Evolutionary conservation across 2,888 invertebrate genomes (phyloP).

Genomic region (Pseudococcus viburni): DNA sequence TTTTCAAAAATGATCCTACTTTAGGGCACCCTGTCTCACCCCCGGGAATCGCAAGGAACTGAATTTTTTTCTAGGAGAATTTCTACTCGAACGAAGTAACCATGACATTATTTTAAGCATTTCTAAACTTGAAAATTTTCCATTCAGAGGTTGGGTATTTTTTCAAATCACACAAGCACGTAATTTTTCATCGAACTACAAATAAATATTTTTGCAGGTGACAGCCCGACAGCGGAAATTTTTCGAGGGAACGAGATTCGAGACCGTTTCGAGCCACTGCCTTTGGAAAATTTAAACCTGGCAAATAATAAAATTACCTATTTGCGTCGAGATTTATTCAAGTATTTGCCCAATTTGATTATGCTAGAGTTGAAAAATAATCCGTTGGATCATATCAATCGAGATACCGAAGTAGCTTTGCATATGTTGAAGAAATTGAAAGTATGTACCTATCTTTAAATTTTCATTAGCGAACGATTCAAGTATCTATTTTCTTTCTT

Average conservation of each 20-base stretch:
- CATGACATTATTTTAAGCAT: too few relatives aligned
- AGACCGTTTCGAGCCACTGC: constrained; percentile 23
- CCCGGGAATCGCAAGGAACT: too few relatives aligned
- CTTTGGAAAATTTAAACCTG: constrained; percentile 61
- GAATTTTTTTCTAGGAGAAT: too few relatives aligned
- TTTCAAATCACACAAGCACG: too few relatives aligned
- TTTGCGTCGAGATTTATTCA: constrained; percentile 60
- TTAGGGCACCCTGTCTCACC: too few relatives aligned
- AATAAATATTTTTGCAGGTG: not conserved
- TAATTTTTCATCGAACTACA: not conserved
- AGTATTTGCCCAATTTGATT: constrained; percentile 64
- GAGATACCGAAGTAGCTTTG: constrained; percentile 64
- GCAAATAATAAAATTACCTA: constrained; percentile 62
- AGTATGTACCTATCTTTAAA: constrained; percentile 30
- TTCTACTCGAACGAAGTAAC: too few relatives aligned
- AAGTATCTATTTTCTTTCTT: not conserved
- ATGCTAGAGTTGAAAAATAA: constrained; percentile 66
- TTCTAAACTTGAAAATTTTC: too few relatives aligned
- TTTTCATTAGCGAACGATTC: not conserved
- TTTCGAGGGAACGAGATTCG: constrained; percentile 14
- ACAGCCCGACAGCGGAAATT: constrained; percentile 20
- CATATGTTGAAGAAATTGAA: constrained; percentile 60
- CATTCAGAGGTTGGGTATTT: too few relatives aligned
- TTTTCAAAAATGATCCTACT: too few relatives aligned
- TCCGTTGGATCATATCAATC: constrained; percentile 63